A percentile compares a stretch with the other conserved stretches of the same genome.
phyloP scores from a whole-genome alignment of 2,797 vertebrate genomes.

The Vultur gryphus region DNA sequence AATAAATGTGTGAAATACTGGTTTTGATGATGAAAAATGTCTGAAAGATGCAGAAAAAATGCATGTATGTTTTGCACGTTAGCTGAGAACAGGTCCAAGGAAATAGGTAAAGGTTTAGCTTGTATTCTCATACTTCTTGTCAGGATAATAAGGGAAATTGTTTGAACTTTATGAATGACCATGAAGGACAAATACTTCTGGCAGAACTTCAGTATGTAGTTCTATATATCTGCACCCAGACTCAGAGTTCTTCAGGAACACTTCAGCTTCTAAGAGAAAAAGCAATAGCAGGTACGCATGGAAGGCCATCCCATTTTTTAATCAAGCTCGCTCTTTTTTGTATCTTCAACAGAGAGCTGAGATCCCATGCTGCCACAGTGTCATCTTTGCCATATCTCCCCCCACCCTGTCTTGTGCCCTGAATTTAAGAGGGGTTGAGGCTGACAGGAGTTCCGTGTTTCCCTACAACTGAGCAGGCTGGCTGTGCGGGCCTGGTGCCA shows the following conservation, averaged over 20 bases:
- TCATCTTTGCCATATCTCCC: background rate
- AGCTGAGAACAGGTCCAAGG: background rate
- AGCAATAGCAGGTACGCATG: background rate
- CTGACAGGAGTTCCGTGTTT: background rate
- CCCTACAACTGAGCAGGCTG: background rate
- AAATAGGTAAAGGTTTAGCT: background rate
- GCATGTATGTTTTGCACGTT: background rate
- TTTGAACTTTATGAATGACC: background rate
- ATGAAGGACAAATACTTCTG: background rate
- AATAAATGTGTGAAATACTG: background rate
- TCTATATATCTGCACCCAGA: background rate
- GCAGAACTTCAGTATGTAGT: background rate
- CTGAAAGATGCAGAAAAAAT: background rate
- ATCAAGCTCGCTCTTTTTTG: background rate
- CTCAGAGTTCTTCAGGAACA: background rate
- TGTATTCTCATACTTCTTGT: background rate
- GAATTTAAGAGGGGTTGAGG: background rate
- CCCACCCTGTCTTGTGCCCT: background rate
- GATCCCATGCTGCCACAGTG: background rate
- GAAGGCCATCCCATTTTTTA: background rate
- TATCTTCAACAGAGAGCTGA: background rate
- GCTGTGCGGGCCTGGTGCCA: background rate
- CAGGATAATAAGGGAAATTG: background rate
- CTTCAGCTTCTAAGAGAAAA: background rate
- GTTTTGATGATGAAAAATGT: background rate